Conservation (phyloP, 2,888 invertebrate species). For the Dasysyrphus albostriatus region DNA sequence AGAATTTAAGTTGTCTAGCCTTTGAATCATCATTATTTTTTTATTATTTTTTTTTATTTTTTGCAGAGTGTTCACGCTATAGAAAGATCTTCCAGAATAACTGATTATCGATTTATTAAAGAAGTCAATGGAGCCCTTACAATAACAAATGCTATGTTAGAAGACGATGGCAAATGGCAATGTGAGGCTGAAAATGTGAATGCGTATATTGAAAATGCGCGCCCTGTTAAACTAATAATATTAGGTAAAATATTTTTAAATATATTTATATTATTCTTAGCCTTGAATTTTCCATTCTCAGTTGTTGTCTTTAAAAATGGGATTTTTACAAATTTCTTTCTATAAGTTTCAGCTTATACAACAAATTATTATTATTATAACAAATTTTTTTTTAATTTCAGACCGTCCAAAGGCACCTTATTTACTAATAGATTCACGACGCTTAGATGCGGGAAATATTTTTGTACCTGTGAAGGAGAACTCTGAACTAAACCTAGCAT, state of each 20-base stretch:
- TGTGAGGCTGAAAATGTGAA: conserved; percentile 88
- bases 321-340: background rate
- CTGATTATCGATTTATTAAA: conserved; percentile 84
- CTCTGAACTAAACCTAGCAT: conserved; percentile 91
- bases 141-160: conserved; percentile 84
- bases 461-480: conserved; percentile 95
- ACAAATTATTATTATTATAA: too few species aligned
- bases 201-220: conserved; percentile 87
- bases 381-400: too few species aligned
- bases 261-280: too few species aligned
- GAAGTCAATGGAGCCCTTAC: conserved; percentile 83
- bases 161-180: conserved; percentile 90
- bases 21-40: too few species aligned
- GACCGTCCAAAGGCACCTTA: conserved; percentile 94
- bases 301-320: too few species aligned
- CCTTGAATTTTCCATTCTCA: too few species aligned
- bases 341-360: too few species aligned
- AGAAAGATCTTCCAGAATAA: conserved; percentile 82
- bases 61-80: conserved; percentile 83
- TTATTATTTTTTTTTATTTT: background rate
- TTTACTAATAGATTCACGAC: conserved; percentile 92
- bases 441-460: conserved; percentile 93
- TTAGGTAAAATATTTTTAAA: conserved; percentile 85
- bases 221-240: conserved; percentile 87
- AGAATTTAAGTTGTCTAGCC: too few species aligned